Base-by-base conservation (phyloP, 2,888 invertebrate genomes). In the Creontiades dilutus region DNA sequence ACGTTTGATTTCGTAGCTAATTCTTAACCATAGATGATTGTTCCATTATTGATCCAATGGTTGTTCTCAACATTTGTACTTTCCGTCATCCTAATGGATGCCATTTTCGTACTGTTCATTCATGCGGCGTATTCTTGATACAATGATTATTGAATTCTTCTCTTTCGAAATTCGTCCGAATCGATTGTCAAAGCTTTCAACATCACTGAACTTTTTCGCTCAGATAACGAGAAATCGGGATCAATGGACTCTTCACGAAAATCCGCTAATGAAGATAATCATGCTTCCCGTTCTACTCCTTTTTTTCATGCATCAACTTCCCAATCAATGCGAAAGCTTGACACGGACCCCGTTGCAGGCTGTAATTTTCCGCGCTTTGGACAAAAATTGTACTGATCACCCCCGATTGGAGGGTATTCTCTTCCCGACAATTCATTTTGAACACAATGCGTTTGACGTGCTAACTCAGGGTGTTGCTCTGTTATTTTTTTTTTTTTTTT, bases 391-490 rank as follows among this genome's bases (percentile, higher is more conserved):
- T 23, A 23, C 68, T 68, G 23, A 68, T 68, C 68, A 27, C 5
- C 68, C 23, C 9, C 68, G 68, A 23, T 68, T 68, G 68, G 23
- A 19, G 23, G n/a, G 23, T 68, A 68, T 68, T 68, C 68, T 23
- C 68, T 68, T 19, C 12, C 27, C 19, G 68, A n/a, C 68, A 23
- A 68, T 68, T 68, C 68, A 68, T 11, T 68, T 68, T 68, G 12
- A 68, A 68, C 23, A 68, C 68, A 68, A 68, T 68, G 27, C 68
- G 68, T 27, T 27, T 68, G 68, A 68, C 68, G 68, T 23, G 68
- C 27, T 68, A 68, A 68, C 68, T 68, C 23, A 23, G 68, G 68
- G 27, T 23, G 68, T 5, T 23, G 68, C 68, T n/a, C n/a, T 0
- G 61, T 61, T 61, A 9, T 68, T 68, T 68, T 23, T 68, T 13